Conservation (phyloP, 1,140 invertebrate genomes). For the Samia ricini region DNA sequence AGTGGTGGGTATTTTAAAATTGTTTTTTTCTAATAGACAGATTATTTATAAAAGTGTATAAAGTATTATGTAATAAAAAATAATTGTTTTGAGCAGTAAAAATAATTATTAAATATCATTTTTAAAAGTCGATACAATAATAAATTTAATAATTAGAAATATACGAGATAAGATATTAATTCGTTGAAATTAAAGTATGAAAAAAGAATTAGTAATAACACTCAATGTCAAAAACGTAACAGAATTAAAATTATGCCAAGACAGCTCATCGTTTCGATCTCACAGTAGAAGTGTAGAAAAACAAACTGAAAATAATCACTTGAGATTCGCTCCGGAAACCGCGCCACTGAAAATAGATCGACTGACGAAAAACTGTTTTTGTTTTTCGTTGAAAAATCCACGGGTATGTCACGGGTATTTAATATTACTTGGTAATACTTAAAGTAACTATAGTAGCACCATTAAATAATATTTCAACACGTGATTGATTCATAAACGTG, state of each 20-base stretch:
- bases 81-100: no score
- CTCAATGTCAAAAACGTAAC: background rate
- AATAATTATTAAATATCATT: background rate
- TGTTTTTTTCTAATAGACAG: no score
- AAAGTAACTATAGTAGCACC: no score
- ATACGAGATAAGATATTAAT: no score
- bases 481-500: no score
- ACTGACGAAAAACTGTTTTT: constrained; percentile 8
- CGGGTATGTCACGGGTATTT: background rate
- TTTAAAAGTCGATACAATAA: background rate
- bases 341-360: constrained; percentile 26
- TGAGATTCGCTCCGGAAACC: constrained; percentile 27
- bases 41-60: no score
- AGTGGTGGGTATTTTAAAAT: background rate
- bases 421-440: no score
- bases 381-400: constrained; percentile 8
- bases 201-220: background rate
- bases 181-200: background rate
- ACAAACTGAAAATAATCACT: constrained; percentile 35
- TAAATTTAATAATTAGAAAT: background rate
- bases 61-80: no score
- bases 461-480: no score
- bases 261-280: background rate
- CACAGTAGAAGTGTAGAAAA: constrained; percentile 21
- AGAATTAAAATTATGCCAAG: background rate